Evolutionary conservation across 1,140 invertebrate genomes (phyloP).

Genomic region (Pararge aegeria): DNA sequence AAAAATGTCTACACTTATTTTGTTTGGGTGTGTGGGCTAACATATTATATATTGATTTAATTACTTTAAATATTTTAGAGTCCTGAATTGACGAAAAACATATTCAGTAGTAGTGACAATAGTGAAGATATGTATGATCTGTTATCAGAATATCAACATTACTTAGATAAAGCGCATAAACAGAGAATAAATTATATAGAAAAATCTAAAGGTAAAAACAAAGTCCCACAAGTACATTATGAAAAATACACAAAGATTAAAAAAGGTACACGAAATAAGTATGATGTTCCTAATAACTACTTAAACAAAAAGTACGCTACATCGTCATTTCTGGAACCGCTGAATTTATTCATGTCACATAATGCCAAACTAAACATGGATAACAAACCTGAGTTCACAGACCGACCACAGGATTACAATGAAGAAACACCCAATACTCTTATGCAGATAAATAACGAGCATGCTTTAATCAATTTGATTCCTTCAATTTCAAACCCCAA

Average conservation of each 20-base stretch:
- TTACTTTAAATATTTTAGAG: slow-evolving; percentile 40
- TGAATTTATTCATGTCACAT: slow-evolving; percentile 9
- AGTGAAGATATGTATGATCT: slow-evolving; percentile 62
- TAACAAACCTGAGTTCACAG: slow-evolving; percentile 2
- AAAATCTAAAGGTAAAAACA: slow-evolving; percentile 60
- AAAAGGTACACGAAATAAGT: slow-evolving; percentile 30
- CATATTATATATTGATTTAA: neutral
- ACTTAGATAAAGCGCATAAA: slow-evolving; percentile 65
- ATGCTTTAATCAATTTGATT: neutral
- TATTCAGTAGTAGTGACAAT: slow-evolving; percentile 52
- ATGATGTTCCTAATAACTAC: slow-evolving; percentile 26
- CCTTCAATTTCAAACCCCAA: neutral
- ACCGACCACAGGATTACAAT: neutral
- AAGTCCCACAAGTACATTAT: slow-evolving; percentile 53
- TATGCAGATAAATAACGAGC: neutral
- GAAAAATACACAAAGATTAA: slow-evolving; percentile 53
- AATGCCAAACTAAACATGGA: slow-evolving; percentile 5
- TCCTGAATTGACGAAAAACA: slow-evolving; percentile 32
- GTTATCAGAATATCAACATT: slow-evolving; percentile 60
- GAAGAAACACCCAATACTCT: neutral
- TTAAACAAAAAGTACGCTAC: slow-evolving; percentile 8
- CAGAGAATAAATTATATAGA: slow-evolving; percentile 50
- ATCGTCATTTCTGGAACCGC: neutral
- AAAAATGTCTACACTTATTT: slow-evolving; percentile 8
- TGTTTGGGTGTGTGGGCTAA: neutral